Conservation (phyloP, 2,113 vertebrate genomes). For the Eptesicus fuscus region DNA sequence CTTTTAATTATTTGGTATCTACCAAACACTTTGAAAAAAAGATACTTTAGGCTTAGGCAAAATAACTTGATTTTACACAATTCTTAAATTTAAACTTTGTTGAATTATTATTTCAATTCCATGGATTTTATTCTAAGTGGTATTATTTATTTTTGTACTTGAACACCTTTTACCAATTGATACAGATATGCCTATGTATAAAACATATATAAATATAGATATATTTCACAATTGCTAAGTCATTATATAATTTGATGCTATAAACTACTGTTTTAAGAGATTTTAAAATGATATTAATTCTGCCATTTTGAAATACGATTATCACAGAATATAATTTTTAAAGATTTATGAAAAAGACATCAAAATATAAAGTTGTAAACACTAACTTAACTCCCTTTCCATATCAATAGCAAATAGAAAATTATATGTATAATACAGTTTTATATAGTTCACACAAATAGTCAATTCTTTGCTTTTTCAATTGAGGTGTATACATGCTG, state of each 20-base stretch:
- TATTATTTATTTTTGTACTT: conserved; percentile 36
- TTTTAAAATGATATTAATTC: conserved; percentile 39
- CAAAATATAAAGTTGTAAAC: conserved; percentile 39
- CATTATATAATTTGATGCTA: background rate
- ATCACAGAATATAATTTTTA: conserved; percentile 30
- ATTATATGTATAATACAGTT: conserved; percentile 78
- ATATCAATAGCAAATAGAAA: conserved; percentile 72
- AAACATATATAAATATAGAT: background rate
- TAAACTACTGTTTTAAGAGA: conserved; percentile 21
- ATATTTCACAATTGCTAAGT: background rate
- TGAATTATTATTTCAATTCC: background rate
- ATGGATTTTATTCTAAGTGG: background rate
- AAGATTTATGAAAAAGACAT: conserved; percentile 46
- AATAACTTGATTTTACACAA: conserved; percentile 20
- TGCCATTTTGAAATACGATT: background rate
- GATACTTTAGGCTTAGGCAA: background rate
- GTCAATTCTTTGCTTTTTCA: conserved; percentile 79
- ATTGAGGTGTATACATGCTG: conserved; percentile 81
- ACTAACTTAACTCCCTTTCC: conserved; percentile 43
- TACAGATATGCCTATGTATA: background rate
- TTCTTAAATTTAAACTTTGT: conserved; percentile 34
- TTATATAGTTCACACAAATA: conserved; percentile 82
- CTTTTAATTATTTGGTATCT: conserved; percentile 20
- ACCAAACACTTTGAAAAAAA: conserved; percentile 19
- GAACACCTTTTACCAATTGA: background rate